Conservation (phyloP, 2,113 vertebrate species). For the Podiceps cristatus region DNA sequence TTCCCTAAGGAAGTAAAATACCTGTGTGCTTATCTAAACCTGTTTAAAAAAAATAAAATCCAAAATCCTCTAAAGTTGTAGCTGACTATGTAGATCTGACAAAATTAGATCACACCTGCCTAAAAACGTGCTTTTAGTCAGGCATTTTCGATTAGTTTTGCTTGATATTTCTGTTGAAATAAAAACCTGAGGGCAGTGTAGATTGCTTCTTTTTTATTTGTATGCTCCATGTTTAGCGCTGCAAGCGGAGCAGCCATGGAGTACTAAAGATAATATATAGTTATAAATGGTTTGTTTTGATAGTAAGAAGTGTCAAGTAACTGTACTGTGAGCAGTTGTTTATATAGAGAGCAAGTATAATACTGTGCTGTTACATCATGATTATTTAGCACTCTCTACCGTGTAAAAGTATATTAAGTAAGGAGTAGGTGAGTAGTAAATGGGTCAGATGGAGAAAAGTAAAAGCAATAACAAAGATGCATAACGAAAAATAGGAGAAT, state of each 20-base stretch:
- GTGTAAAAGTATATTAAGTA: background rate
- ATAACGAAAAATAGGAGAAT: background rate
- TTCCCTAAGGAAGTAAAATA: background rate
- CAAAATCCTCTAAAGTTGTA: background rate
- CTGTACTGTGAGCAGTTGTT: background rate
- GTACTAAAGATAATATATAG: background rate
- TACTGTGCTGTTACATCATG: background rate
- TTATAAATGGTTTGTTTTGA: slow-evolving; percentile 24
- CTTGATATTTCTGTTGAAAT: background rate
- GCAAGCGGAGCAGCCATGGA: background rate
- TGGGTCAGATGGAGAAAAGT: background rate
- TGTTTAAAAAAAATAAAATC: background rate
- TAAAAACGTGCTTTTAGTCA: background rate
- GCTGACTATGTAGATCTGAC: background rate
- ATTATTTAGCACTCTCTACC: background rate
- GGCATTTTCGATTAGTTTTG: background rate
- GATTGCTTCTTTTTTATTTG: background rate
- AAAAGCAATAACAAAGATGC: background rate
- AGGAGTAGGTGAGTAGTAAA: background rate
- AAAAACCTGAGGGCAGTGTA: accelerated
- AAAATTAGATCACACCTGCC: background rate
- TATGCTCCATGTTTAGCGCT: background rate
- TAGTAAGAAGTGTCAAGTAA: background rate
- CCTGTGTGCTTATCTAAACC: background rate
- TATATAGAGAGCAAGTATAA: background rate